These are phyloP conservation scores for Pempheris klunzingeri DNA, from an alignment of 2,797 vertebrate species.

Conservation along the genomic window DNA sequence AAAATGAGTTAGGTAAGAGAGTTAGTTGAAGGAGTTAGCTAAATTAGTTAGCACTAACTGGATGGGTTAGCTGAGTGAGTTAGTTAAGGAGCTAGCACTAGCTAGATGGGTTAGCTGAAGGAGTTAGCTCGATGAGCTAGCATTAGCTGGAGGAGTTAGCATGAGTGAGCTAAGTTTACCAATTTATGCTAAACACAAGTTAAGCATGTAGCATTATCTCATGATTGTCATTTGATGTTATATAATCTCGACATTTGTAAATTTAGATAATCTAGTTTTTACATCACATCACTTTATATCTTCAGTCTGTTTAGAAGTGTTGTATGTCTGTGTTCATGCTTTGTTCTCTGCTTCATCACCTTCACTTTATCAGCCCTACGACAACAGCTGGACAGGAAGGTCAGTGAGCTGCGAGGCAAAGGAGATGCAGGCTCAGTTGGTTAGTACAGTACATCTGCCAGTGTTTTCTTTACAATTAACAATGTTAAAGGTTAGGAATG, in stretches of 20 bases:
- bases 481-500: background rate
- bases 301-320: background rate
- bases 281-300: background rate
- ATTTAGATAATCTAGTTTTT: background rate
- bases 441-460: constrained; percentile 28
- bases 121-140: too few relatives aligned
- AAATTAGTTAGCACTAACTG: too few relatives aligned
- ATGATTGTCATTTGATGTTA: too few relatives aligned
- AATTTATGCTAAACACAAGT: background rate
- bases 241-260: too few relatives aligned
- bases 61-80: too few relatives aligned
- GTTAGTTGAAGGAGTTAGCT: too few relatives aligned
- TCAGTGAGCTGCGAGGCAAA: constrained; percentile 22
- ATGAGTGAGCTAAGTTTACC: too few relatives aligned
- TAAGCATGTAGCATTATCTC: too few relatives aligned
- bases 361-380: constrained; percentile 40
- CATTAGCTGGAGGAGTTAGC: too few relatives aligned
- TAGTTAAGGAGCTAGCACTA: too few relatives aligned
- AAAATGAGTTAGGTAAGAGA: too few relatives aligned
- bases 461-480: background rate
- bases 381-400: background rate
- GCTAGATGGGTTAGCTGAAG: too few relatives aligned
- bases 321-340: background rate
- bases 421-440: background rate
- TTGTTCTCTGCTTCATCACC: background rate